Evolutionary conservation across 2,888 invertebrate species (phyloP), one percentile per base, ranked within the genome.

Genomic region (Eumerus sabulonum): DNA sequence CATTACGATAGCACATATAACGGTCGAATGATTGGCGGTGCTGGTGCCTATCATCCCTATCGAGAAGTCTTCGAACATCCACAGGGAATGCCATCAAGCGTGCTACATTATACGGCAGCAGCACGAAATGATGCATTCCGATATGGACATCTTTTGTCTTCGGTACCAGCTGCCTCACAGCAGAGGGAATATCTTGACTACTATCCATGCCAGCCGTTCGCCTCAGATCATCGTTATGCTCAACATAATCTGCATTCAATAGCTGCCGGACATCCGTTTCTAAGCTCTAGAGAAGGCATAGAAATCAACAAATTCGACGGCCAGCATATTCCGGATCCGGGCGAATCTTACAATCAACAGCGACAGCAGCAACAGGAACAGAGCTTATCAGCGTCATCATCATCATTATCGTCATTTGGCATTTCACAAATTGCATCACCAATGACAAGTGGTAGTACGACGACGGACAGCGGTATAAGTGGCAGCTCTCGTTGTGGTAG

Each of bases 41-140:
- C 53, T 54, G 76, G 50, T 12, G 62, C 83, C 1, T 84, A 82
- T 50, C 82, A 76, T 18, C 82, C 79, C 1, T 79, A 70, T 54
- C 54, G 74, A 13, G 74, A 68, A 14, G 50, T 18, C n/a, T 79
- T 74, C 27, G 79, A 79, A 16, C 64, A 70, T n/a, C 86, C 85
- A 53, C 86, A 85, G 72, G 82, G 85, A 57, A 82, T 85, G 56
- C 86, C 87, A 48, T 85, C 87, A 44, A 86, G 86, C 59, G 85
- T 86, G 47, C 81, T 87, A 17, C 87, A 86, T 66, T 87, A 87
- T 76, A 86, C 87, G 19, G 84, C 87, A 18, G n/a, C n/a, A n/a
- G 84, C 86, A 50, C 83, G 85, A 18, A 73, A 35, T 1, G 45
- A 59, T 50, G 42, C 76, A 14, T 71, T 76, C 13, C 76, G 68